Percentiles rank a stretch among this genome's conserved stretches.
Conservation (phyloP, 2,797 vertebrate genomes). For the Rhabdophis nuchalis region DNA sequence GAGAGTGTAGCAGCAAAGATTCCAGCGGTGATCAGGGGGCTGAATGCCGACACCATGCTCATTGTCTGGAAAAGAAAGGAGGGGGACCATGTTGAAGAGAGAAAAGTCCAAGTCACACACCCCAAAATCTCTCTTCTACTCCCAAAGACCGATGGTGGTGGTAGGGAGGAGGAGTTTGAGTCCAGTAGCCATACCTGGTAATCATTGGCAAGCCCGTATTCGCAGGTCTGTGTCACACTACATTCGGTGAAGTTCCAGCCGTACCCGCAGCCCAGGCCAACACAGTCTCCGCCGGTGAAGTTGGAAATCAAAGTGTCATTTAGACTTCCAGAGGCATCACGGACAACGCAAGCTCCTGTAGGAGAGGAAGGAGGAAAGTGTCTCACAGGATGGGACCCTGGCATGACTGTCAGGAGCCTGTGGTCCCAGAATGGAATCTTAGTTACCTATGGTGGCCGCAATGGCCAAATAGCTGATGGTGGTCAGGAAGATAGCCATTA, state of each 20-base stretch:
- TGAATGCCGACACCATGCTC: constrained; percentile 70
- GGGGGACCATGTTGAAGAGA: background rate
- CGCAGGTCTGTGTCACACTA: constrained; percentile 53
- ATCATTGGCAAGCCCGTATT: constrained; percentile 68
- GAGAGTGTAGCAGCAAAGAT: constrained; percentile 77
- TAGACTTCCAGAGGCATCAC: constrained; percentile 70
- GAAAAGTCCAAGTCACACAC: no score
- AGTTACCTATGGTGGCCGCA: constrained; percentile 67
- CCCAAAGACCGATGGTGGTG: background rate
- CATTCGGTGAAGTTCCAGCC: constrained; percentile 78
- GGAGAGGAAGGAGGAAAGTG: background rate
- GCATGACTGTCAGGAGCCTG: no score
- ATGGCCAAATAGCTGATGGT: constrained; percentile 69
- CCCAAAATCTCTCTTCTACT: background rate
- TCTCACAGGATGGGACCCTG: background rate
- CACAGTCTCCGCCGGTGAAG: constrained; percentile 50
- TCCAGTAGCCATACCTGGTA: constrained; percentile 56
- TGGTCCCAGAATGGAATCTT: background rate
- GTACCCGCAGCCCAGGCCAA: constrained; percentile 62
- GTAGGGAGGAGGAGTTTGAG: background rate
- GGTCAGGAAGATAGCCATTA: constrained; percentile 74
- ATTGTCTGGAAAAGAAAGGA: constrained; percentile 57
- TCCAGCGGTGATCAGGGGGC: constrained; percentile 71
- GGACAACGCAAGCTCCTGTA: constrained; percentile 68
- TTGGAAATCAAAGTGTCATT: constrained; percentile 61